Base-by-base conservation (phyloP, 1,140 invertebrate species). In the Spodoptera frugiperda region DNA sequence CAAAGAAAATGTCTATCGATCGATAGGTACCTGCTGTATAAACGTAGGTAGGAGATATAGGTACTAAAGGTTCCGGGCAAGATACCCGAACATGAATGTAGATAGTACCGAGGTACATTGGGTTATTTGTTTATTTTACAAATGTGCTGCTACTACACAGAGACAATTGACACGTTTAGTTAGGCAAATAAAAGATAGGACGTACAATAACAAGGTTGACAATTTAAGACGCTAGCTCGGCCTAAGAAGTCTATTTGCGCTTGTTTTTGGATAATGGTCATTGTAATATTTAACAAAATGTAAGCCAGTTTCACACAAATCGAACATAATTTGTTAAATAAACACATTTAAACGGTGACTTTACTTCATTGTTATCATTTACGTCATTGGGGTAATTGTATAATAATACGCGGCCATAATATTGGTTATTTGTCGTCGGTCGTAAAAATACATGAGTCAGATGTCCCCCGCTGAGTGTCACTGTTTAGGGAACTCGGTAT, bases 401-500 rank as follows among this genome's bases (percentile, higher is more conserved):
- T 78, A 74, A 68, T 68, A 25, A 48, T 68, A 67, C 15, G 63
- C 57, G 44, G 61, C 48, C 57, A 53, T 39, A 25, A 46, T 49
- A 57, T 44, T 63, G 39, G 39, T 48, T 51, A 49, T 46, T 19
- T 71, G 46, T 17, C 21, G 3, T 5, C 33, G 48, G 39, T 61
- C 67, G 61, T 73, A 72, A 78, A 68, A 73, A 75, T 63, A 75
- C 19, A 49, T 73, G 71, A 73, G 55, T 73, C 71, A 78, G 68
- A 55, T 53, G 44, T 51, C 71, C 55, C 77, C 77, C 77, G 77
- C 78, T 11, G 77, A 73, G 63, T 48, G 53, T 59, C n/a, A 25
- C 33, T 33, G 54, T 61, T 49, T 15, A 21, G 19, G 53, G 68
- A 71, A 44, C 53, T 55, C 33, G 3, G 8, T 48, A 30, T 61